phyloP scores from a whole-genome alignment of 2,797 vertebrate genomes.

The Myripristis murdjan region DNA sequence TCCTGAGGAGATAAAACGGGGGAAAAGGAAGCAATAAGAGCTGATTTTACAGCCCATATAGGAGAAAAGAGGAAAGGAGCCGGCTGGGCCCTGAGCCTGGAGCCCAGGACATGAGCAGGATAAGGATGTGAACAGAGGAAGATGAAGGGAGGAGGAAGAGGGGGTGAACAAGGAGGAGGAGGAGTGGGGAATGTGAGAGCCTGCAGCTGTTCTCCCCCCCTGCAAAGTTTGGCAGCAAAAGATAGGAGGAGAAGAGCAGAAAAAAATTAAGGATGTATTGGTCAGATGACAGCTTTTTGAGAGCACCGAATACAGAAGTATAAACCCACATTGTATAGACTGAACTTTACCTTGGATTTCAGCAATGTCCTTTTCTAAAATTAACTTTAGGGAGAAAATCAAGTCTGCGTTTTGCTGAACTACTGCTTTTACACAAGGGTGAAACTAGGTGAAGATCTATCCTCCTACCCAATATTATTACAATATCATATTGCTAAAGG shows the following conservation, averaged over 20 bases:
- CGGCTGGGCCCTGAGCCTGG: slow-evolving; percentile 70
- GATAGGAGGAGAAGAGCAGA: slow-evolving; percentile 54
- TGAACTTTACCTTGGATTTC: slow-evolving; percentile 49
- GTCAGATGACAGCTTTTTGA: slow-evolving; percentile 73
- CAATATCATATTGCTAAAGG: slow-evolving; percentile 1
- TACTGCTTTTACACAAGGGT: neutral
- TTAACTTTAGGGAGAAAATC: slow-evolving; percentile 40
- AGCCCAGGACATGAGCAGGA: slow-evolving; percentile 61
- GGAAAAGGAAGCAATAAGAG: slow-evolving; percentile 61
- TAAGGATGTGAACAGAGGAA: slow-evolving; percentile 66
- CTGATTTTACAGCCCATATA: slow-evolving; percentile 45
- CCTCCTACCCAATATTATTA: neutral
- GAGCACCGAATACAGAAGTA: slow-evolving; percentile 37
- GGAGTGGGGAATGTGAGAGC: slow-evolving; percentile 68
- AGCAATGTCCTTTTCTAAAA: slow-evolving; percentile 47
- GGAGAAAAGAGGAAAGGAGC: slow-evolving; percentile 54
- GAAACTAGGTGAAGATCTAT: neutral
- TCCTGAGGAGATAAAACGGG: slow-evolving; percentile 58
- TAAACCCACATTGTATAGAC: slow-evolving; percentile 60
- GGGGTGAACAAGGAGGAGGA: slow-evolving; percentile 55
- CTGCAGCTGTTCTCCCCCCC: slow-evolving; percentile 80
- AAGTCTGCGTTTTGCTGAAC: slow-evolving; percentile 14
- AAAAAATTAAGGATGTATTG: slow-evolving; percentile 63
- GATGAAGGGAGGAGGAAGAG: slow-evolving; percentile 25
- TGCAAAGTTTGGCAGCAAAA: slow-evolving; percentile 75